These are phyloP conservation scores for Scalopus aquaticus DNA, from an alignment of 2,113 vertebrate genomes.

Conservation along the genomic window DNA sequence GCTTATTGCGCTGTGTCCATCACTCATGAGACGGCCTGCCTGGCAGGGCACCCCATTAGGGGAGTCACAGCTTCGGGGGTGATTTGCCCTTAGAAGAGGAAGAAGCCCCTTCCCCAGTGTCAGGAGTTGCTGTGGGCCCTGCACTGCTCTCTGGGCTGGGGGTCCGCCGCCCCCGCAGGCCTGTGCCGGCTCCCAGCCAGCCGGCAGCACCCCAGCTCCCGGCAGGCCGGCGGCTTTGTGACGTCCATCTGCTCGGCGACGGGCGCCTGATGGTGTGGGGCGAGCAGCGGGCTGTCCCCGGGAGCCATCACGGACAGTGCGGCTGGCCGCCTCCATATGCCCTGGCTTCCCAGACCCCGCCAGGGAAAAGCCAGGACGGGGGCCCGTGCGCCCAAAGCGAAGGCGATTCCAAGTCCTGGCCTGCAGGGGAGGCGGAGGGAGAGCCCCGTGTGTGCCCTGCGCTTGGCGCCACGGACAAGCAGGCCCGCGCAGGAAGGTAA, in stretches of 20 bases:
- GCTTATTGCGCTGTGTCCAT: conserved; percentile 49
- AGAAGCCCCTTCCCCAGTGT: background rate
- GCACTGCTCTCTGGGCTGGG: background rate
- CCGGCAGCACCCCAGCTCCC: background rate
- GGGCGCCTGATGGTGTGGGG: background rate
- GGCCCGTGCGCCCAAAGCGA: background rate
- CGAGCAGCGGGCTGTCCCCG: background rate
- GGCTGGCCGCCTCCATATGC: background rate
- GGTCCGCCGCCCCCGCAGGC: background rate
- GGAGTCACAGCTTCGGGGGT: background rate
- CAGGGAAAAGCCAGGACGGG: background rate
- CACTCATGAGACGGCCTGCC: background rate
- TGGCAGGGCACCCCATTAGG: background rate
- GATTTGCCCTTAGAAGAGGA: background rate
- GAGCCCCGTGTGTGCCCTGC: too few species aligned
- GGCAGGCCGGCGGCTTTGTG: background rate
- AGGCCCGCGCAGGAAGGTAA: too few species aligned
- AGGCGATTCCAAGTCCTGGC: too few species aligned
- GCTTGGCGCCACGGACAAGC: too few species aligned
- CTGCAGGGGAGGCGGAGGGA: too few species aligned
- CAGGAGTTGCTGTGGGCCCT: too few species aligned
- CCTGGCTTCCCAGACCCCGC: background rate
- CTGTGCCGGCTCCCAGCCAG: fast-evolving
- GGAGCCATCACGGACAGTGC: background rate
- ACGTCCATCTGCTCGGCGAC: conserved; percentile 42